Conservation (phyloP, 1,140 invertebrate genomes). For the Kradibia gibbosae region DNA sequence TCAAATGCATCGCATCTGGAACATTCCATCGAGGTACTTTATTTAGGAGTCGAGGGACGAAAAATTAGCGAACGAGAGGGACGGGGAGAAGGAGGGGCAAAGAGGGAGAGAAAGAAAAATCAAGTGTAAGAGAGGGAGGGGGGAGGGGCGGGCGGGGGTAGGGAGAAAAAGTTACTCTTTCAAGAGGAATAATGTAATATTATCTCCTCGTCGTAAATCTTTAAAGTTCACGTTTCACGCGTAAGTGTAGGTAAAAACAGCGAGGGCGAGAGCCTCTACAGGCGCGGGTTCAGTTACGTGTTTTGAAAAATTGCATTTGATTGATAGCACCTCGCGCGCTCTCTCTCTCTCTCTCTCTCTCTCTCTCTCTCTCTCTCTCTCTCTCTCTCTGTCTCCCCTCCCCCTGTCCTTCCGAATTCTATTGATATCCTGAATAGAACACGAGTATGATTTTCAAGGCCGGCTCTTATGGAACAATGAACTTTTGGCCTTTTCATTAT, state of each 20-base stretch:
- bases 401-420: background rate
- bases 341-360: background rate
- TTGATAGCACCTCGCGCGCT: constrained; percentile 11
- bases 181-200: constrained; percentile 34
- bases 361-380: background rate
- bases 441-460: constrained; percentile 32
- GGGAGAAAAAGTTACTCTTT: background rate
- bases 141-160: background rate
- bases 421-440: constrained; percentile 32
- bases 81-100: background rate
- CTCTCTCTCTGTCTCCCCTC: background rate
- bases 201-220: constrained; percentile 41
- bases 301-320: constrained; percentile 45
- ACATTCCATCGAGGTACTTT: background rate
- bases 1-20: background rate
- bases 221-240: constrained; percentile 42
- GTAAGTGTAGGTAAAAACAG: background rate
- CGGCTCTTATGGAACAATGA: background rate
- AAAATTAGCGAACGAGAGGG: background rate
- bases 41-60: background rate
- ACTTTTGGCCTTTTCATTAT: background rate
- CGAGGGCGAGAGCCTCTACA: background rate
- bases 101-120: background rate
- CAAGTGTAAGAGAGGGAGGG: background rate
- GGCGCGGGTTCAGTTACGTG: constrained; percentile 38